Evolutionary conservation across 2,888 invertebrate species (phyloP), one percentile per base, ranked within the genome.

Genomic region (Troides oblongomaculatus): DNA sequence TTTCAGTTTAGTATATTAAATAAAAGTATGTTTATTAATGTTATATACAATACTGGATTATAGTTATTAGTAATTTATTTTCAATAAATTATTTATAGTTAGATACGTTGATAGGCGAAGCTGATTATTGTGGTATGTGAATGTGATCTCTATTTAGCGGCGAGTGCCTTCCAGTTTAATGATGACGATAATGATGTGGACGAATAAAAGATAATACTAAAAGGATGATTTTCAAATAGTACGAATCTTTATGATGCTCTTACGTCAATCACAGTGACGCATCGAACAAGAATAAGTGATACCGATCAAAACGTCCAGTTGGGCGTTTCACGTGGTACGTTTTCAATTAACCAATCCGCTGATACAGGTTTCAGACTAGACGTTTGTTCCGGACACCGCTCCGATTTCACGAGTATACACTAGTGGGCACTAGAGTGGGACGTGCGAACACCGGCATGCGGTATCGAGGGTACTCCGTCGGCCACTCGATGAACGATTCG

Each of bases 401-500:
- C 64, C 58, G 71, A 75, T 76, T 74, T 72, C 72, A 75, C 72
- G 74, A 70, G 64, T 50, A 50, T 53, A 56, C 50, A 71, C 50
- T 64, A 71, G 71, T 76, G 73, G 73, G 72, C 72, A 75, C 75
- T 76, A 73, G 68, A 73, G 61, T 70, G 66, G 73, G 71, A 74
- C 74, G 73, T 73, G 74, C 72, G 76, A 74, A 75, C 72, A 74
- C 72, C 72, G 64, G 64, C 71, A 58, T 64, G 71, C 65, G 68
- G 64, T 70, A 73, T 77, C 74, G 75, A 78, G 78, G 65, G 73
- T 75, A 71, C 77, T 77, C 71, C 64, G 57, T 71, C 71, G 66
- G 70, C 72, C 77, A 75, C 77, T 78, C 75, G 74, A 78, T 75
- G 74, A 70, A 69, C 74, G 75, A 75, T 77, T 77, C 74, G 72